A percentile compares a stretch with the other conserved stretches of the same genome.
Evolutionary conservation across 2,888 invertebrate species (phyloP).

Genomic region (Acanthacorydalis orientalis): DNA sequence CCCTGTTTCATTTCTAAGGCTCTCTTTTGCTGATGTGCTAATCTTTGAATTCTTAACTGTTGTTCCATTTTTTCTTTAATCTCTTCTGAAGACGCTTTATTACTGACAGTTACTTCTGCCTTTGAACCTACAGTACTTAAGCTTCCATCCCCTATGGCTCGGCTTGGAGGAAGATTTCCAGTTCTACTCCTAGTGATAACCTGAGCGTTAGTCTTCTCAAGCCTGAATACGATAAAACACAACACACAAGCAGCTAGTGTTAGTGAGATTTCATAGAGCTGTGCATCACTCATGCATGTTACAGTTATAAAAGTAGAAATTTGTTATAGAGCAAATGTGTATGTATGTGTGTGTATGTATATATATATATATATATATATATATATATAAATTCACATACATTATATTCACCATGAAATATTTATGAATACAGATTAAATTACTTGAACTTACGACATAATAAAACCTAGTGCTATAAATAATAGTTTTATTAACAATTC

Average conservation of each 20-base stretch:
- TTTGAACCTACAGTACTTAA: constrained; percentile 15
- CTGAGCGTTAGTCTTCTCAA: constrained; percentile 54
- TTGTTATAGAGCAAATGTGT: background rate
- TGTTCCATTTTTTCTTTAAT: constrained; percentile 85
- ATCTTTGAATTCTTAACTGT: constrained; percentile 71
- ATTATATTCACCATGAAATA: too few relatives aligned
- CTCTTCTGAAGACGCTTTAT: constrained; percentile 50
- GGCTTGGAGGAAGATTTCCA: constrained; percentile 42
- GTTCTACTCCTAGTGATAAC: constrained; percentile 70
- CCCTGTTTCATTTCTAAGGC: constrained; percentile 40
- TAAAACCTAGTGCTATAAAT: too few relatives aligned
- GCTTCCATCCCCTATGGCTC: constrained; percentile 21
- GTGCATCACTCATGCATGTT: constrained; percentile 10
- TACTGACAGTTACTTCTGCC: constrained; percentile 26
- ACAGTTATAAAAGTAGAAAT: background rate
- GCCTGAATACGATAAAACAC: constrained; percentile 28
- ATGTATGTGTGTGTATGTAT: background rate
- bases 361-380: background rate
- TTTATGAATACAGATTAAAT: too few relatives aligned
- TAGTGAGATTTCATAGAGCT: constrained; percentile 11
- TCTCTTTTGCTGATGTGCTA: constrained; percentile 78
- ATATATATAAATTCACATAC: too few relatives aligned
- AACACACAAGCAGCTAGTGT: constrained; percentile 13
- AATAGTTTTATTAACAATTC: too few relatives aligned
- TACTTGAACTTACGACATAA: too few relatives aligned